Percentiles rank a stretch among this genome's conserved stretches.
phyloP scores from a whole-genome alignment of 2,113 vertebrate genomes.

The Spizaetus ornatus region DNA sequence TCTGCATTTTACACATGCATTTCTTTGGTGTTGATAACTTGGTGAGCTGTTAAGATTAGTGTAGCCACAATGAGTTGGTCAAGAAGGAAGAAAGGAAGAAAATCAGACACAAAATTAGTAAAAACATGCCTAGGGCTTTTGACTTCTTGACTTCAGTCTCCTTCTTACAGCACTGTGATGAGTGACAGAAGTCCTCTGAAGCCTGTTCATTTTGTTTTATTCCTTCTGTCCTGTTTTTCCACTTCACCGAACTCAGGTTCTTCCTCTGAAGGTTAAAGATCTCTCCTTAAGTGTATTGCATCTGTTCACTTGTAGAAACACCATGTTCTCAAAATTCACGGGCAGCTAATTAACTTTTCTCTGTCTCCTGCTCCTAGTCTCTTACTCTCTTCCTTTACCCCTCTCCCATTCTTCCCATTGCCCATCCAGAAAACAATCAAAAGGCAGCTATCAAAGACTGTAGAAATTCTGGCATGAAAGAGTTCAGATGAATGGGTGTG shows the following conservation, averaged over 20 bases:
- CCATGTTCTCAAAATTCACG: background rate
- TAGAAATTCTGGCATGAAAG: background rate
- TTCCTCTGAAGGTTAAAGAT: conserved; percentile 41
- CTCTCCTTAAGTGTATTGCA: conserved; percentile 11
- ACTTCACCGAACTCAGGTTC: background rate
- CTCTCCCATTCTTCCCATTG: background rate
- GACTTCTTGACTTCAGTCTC: conserved; percentile 27
- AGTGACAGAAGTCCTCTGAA: conserved; percentile 37
- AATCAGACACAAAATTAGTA: background rate
- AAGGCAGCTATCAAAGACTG: background rate
- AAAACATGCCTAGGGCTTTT: background rate
- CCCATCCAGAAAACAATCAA: background rate
- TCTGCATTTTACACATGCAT: background rate
- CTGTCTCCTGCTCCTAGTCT: background rate
- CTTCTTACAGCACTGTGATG: background rate
- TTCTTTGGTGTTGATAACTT: background rate
- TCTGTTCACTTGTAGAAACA: background rate
- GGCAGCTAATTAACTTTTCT: background rate
- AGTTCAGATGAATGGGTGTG: background rate
- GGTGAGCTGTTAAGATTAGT: background rate
- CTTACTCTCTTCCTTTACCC: background rate
- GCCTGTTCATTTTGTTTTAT: background rate
- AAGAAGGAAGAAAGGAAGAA: background rate
- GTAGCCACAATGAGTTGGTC: background rate
- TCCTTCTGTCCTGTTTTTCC: conserved; percentile 42